A percentile compares a stretch with the other conserved stretches of the same genome.
Evolutionary conservation across 1,140 invertebrate species (phyloP).

Genomic region (Lepidostoma basale): DNA sequence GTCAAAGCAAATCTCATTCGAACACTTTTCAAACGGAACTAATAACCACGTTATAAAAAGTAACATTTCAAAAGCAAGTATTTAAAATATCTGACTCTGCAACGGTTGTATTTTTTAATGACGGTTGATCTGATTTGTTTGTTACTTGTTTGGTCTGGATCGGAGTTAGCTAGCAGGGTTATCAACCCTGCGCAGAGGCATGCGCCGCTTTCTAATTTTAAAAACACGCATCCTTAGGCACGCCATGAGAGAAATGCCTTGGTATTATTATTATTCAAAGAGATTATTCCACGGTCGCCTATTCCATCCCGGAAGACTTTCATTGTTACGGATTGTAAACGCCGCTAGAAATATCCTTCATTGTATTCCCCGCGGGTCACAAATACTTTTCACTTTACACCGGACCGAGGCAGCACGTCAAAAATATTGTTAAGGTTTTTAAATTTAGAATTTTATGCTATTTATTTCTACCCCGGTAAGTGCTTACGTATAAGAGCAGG

Average conservation of each 20-base stretch:
- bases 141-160: slow-evolving; percentile 1
- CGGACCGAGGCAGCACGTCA: not conserved
- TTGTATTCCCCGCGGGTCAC: slow-evolving; percentile 1
- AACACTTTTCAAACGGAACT: not conserved
- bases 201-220: slow-evolving; percentile 37
- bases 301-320: slow-evolving; percentile 14
- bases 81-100: not conserved
- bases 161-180: slow-evolving; percentile 17
- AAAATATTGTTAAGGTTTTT: not conserved
- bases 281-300: slow-evolving; percentile 6
- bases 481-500: not conserved
- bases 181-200: slow-evolving; percentile 29
- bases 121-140: not conserved
- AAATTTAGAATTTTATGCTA: not conserved
- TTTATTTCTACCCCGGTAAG: not conserved
- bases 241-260: slow-evolving; percentile 26
- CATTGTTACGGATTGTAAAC: slow-evolving; percentile 19
- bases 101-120: not conserved
- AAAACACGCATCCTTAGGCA: slow-evolving; percentile 33
- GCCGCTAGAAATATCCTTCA: slow-evolving; percentile 22
- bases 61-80: not conserved
- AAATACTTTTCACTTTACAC: slow-evolving; percentile 5
- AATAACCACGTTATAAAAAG: slow-evolving; percentile 4
- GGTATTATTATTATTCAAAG: not conserved
- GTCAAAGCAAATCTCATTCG: slow-evolving; percentile 5